Conservation (phyloP, 2,113 vertebrate genomes). For the Sminthopsis crassicaudata region DNA sequence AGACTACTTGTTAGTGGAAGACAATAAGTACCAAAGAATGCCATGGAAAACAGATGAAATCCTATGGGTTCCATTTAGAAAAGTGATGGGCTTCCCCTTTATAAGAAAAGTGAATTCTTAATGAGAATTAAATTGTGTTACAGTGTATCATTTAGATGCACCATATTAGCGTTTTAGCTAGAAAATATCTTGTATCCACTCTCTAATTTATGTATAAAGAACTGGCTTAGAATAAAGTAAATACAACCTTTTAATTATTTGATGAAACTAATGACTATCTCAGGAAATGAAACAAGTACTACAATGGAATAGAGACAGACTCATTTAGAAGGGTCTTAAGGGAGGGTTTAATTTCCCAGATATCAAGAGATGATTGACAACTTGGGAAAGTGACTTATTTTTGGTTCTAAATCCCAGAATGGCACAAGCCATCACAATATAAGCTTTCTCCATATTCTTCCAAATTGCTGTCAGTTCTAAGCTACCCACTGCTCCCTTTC, state of each 20-base stretch:
- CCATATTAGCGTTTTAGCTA: slow-evolving; percentile 24
- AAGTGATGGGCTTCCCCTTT: slow-evolving; percentile 5
- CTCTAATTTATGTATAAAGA: slow-evolving; percentile 49
- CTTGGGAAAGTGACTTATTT: slow-evolving; percentile 53
- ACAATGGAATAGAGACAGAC: slow-evolving; percentile 25
- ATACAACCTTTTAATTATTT: slow-evolving; percentile 60
- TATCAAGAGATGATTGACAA: slow-evolving; percentile 40
- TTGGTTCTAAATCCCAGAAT: slow-evolving; percentile 52
- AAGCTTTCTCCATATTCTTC: slow-evolving; percentile 27
- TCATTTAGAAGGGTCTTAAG: slow-evolving; percentile 31
- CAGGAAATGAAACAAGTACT: slow-evolving; percentile 45
- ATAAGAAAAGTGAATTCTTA: slow-evolving; percentile 49
- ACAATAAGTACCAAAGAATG: not conserved
- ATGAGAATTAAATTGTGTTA: slow-evolving; percentile 58
- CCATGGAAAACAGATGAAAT: slow-evolving; percentile 49
- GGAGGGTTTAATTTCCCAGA: slow-evolving; percentile 57
- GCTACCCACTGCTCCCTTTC: not conserved
- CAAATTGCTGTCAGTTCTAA: slow-evolving; percentile 53
- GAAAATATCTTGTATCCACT: slow-evolving; percentile 47
- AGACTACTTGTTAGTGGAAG: slow-evolving; percentile 16
- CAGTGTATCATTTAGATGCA: slow-evolving; percentile 28
- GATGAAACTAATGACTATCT: slow-evolving; percentile 27
- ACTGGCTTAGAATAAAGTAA: slow-evolving; percentile 48
- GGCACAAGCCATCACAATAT: slow-evolving; percentile 51
- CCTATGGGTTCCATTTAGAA: not conserved